Conservation (phyloP, 2,888 invertebrate species). For the Apamea anceps region DNA sequence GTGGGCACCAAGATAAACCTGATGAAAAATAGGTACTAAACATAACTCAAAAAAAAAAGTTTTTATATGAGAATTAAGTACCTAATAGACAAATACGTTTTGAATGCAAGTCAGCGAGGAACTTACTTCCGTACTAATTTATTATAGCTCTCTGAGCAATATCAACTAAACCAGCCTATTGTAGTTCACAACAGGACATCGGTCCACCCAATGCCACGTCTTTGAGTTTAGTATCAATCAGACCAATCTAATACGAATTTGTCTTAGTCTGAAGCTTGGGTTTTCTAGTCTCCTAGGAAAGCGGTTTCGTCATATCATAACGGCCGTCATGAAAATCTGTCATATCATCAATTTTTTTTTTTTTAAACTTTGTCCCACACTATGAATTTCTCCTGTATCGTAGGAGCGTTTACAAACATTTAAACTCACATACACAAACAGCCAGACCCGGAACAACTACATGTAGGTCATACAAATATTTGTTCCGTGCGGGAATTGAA, state of each 20-base stretch:
- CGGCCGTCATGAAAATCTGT: not conserved
- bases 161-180: not conserved
- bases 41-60: too few species aligned
- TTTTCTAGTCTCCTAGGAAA: not conserved
- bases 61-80: not conserved
- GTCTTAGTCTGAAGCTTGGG: not conserved
- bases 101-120: not conserved
- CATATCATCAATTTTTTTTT: too few species aligned
- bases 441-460: too few species aligned
- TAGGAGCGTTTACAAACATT: too few species aligned
- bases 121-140: too few species aligned
- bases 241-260: not conserved
- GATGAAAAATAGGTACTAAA: not conserved
- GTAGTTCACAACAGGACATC: not conserved
- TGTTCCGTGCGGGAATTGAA: too few species aligned
- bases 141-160: not conserved
- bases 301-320: not conserved
- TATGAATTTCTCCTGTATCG: too few species aligned
- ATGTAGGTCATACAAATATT: too few species aligned
- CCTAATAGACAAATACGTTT: not conserved
- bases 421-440: too few species aligned
- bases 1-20: not conserved
- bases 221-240: not conserved
- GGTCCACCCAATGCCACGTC: not conserved
- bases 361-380: too few species aligned